These are phyloP conservation scores for Dynastes tityus DNA, from an alignment of 2,888 invertebrate genomes.

Conservation along the genomic window DNA sequence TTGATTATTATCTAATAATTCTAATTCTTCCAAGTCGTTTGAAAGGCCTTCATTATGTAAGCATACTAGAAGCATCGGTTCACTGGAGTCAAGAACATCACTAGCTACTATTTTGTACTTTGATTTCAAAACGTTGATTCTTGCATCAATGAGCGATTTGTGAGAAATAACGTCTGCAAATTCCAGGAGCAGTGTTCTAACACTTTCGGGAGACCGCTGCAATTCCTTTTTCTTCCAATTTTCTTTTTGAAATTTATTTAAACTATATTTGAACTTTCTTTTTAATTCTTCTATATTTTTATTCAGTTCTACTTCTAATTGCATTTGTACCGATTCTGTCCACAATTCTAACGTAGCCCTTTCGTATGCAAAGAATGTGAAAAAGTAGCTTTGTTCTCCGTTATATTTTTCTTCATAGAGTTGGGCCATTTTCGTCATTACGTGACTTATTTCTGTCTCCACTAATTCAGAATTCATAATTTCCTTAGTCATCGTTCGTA, in stretches of 20 bases:
- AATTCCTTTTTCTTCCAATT: conserved; percentile 71
- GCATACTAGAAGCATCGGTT: conserved; percentile 58
- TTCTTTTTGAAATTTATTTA: conserved; percentile 74
- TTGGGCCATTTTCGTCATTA: conserved; percentile 80
- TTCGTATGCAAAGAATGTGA: conserved; percentile 79
- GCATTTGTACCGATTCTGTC: conserved; percentile 82
- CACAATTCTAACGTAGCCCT: conserved; percentile 82
- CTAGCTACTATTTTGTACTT: conserved; percentile 54
- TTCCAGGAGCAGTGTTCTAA: conserved; percentile 74
- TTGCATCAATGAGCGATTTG: conserved; percentile 84
- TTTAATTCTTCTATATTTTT: conserved; percentile 80
- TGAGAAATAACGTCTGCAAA: conserved; percentile 83
- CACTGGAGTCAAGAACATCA: conserved; percentile 46
- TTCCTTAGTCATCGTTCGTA: conserved; percentile 84
- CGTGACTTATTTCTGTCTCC: conserved; percentile 84
- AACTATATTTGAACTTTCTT: conserved; percentile 77
- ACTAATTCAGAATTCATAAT: conserved; percentile 83
- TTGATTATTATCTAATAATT: conserved; percentile 69
- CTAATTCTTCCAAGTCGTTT: conserved; percentile 71
- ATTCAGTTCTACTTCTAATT: conserved; percentile 82
- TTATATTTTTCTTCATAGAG: conserved; percentile 76
- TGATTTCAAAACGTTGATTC: conserved; percentile 77
- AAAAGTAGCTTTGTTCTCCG: conserved; percentile 73
- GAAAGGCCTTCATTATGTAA: conserved; percentile 66
- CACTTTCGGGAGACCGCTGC: conserved; percentile 71